phyloP scores from a whole-genome alignment of 37 sponge, comb jelly and placozoan genomes.

The Aphrocallistes beatrix region DNA sequence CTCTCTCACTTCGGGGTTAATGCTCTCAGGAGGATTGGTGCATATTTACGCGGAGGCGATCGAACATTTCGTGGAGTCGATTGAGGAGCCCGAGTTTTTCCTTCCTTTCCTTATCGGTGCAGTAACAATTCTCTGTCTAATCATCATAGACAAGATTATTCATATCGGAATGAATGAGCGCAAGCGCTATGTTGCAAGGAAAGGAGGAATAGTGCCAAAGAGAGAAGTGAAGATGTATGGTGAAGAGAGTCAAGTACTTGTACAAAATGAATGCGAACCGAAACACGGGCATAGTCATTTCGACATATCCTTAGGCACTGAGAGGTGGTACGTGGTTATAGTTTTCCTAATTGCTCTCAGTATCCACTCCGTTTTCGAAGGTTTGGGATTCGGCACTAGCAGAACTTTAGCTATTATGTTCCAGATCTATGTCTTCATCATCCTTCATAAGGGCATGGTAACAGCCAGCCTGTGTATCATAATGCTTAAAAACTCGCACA shows the following conservation, averaged over 20 bases:
- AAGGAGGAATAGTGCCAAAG: not conserved
- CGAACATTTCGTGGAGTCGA: not conserved
- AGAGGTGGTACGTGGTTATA: not conserved
- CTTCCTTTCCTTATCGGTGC: not conserved
- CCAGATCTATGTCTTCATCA: not conserved
- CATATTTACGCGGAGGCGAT: constrained; percentile 8
- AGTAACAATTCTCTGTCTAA: not conserved
- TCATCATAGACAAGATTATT: not conserved
- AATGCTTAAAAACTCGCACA: not conserved
- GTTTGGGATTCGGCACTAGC: not conserved
- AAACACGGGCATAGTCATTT: not conserved
- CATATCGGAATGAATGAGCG: not conserved
- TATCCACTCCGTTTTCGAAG: not conserved
- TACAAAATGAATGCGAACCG: not conserved
- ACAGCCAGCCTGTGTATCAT: not conserved
- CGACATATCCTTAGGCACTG: not conserved
- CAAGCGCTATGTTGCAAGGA: not conserved
- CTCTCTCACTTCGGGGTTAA: not conserved
- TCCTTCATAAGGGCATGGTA: not conserved
- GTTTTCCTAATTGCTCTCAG: not conserved
- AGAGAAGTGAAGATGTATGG: not conserved
- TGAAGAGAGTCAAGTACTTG: not conserved
- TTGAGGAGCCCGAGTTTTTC: not conserved
- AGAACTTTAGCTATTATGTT: not conserved
- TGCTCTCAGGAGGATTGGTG: not conserved